These are phyloP conservation scores for Nymphicus hollandicus DNA, from an alignment of 2,113 vertebrate genomes.

Conservation along the genomic window DNA sequence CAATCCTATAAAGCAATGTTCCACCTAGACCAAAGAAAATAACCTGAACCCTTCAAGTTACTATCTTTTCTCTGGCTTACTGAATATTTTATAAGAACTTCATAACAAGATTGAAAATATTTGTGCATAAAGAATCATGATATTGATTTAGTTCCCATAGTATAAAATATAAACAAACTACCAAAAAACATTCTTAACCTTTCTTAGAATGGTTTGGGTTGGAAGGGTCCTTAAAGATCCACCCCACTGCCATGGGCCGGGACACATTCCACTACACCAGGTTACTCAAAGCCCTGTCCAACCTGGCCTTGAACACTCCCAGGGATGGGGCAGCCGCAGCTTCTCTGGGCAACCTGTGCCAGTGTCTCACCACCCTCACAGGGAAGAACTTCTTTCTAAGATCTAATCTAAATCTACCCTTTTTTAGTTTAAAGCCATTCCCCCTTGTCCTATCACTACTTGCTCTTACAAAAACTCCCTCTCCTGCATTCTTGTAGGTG, in stretches of 20 bases:
- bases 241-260: neutral
- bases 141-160: conserved; percentile 26
- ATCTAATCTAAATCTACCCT: neutral
- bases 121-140: conserved; percentile 8
- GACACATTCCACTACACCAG: neutral
- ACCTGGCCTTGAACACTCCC: neutral
- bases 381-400: neutral
- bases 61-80: neutral
- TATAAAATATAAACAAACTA: conserved; percentile 38
- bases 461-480: neutral
- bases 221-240: neutral
- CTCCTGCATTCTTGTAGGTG: neutral
- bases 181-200: neutral
- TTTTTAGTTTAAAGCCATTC: neutral
- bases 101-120: neutral
- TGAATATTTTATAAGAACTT: conserved; percentile 55
- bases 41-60: neutral
- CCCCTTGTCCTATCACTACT: neutral
- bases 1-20: neutral
- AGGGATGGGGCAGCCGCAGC: neutral
- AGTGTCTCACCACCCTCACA: neutral
- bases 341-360: neutral
- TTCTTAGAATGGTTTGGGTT: neutral
- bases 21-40: neutral
- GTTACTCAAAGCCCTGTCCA: neutral